phyloP scores from a whole-genome alignment of 2,113 vertebrate species.

The Eidolon helvum region DNA sequence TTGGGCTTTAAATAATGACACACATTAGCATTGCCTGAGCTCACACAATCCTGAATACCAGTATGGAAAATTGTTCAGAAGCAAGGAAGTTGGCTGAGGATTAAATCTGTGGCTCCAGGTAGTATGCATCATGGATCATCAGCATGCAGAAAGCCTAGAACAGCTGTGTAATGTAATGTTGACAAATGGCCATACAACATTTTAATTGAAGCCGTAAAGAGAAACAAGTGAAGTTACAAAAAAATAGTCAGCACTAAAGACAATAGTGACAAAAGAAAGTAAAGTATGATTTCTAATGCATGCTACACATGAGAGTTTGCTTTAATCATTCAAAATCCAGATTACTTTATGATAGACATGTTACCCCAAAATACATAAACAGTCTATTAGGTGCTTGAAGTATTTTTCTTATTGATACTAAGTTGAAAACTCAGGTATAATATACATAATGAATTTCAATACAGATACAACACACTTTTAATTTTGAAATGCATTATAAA shows the following conservation, averaged over 20 bases:
- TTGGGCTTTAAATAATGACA: not conserved
- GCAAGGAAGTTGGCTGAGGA: not conserved
- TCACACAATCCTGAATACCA: not conserved
- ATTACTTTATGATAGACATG: not conserved
- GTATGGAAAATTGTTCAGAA: not conserved
- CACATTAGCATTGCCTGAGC: not conserved
- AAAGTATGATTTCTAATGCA: not conserved
- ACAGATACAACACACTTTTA: no score
- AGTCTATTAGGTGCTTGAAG: not conserved
- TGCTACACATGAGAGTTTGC: not conserved
- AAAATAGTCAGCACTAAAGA: not conserved
- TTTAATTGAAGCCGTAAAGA: not conserved
- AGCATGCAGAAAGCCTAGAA: not conserved
- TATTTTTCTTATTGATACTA: not conserved
- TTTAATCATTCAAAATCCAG: conserved; percentile 6
- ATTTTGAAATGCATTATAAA: no score
- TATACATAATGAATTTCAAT: not conserved
- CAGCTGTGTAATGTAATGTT: not conserved
- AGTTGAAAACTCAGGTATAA: not conserved
- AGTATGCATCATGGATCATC: not conserved
- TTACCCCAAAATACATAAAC: not conserved
- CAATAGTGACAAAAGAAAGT: not conserved
- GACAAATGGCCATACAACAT: not conserved
- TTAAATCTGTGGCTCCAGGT: not conserved
- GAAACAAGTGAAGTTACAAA: not conserved